Percentiles rank a stretch among this genome's conserved stretches.
These are phyloP conservation scores for Stenopsyche tienmushanensis DNA, from an alignment of 1,140 invertebrate species.

Conservation along the genomic window DNA sequence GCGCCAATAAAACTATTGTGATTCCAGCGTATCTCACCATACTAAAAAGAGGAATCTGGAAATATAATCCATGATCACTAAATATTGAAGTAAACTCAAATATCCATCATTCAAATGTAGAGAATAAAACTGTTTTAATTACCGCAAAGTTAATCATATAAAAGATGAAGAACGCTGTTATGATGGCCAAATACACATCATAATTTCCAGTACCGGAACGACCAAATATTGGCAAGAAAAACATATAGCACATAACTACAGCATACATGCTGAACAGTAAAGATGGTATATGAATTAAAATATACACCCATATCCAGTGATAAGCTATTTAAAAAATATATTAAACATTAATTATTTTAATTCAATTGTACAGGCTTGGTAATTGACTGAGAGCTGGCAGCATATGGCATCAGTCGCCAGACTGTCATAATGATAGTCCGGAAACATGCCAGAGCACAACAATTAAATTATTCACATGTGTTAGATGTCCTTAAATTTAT, in stretches of 20 bases:
- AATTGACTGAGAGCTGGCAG: no score
- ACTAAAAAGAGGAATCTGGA: slow-evolving; percentile 30
- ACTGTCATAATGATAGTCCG: no score
- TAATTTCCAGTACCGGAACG: slow-evolving; percentile 35
- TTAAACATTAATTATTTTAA: no score
- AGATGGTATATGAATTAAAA: slow-evolving; percentile 24
- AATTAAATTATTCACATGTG: no score
- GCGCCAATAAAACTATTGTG: slow-evolving; percentile 10
- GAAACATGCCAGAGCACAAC: no score
- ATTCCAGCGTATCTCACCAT: slow-evolving; percentile 21
- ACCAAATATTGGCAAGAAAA: slow-evolving; percentile 31
- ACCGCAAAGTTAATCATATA: slow-evolving; percentile 27
- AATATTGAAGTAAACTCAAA: no score
- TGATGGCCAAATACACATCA: slow-evolving; percentile 31
- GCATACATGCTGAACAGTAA: slow-evolving; percentile 28
- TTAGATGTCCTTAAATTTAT: no score
- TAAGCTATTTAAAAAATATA: slow-evolving; percentile 24
- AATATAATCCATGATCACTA: slow-evolving; percentile 7
- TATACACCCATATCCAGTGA: slow-evolving; percentile 35
- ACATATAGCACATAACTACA: slow-evolving; percentile 14
- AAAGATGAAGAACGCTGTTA: slow-evolving; percentile 16
- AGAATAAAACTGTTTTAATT: neutral
- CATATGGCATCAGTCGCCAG: no score
- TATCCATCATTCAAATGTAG: neutral
- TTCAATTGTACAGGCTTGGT: no score